Percentiles rank a stretch among this genome's conserved stretches.
phyloP scores from a whole-genome alignment of 2,797 vertebrate species.

The Microctenopoma lineatum region DNA sequence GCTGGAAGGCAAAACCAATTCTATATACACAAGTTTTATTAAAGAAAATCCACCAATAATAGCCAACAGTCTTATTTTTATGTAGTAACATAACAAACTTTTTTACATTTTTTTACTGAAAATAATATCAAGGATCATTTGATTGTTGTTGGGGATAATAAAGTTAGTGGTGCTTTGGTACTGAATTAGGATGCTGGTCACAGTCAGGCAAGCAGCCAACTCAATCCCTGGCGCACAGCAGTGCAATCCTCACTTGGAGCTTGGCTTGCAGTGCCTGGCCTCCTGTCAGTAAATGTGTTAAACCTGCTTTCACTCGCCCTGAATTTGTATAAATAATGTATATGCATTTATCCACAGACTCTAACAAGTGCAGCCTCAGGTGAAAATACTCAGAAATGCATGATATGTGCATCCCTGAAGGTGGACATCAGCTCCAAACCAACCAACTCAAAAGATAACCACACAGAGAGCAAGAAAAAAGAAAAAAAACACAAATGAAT shows the following conservation, averaged over 20 bases:
- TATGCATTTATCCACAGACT: slow-evolving; percentile 84
- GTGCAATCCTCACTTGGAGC: slow-evolving; percentile 71
- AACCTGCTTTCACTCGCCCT: slow-evolving; percentile 79
- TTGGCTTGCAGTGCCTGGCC: slow-evolving; percentile 75
- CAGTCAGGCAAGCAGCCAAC: slow-evolving; percentile 55
- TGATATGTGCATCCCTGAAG: slow-evolving; percentile 79
- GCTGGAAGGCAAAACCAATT: not conserved
- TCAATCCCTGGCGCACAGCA: slow-evolving; percentile 54
- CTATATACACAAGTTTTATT: slow-evolving; percentile 13
- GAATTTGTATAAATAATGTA: slow-evolving; percentile 86
- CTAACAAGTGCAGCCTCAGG: slow-evolving; percentile 84
- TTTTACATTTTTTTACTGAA: slow-evolving; percentile 4
- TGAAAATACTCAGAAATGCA: slow-evolving; percentile 84
- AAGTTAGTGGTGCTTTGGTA: slow-evolving; percentile 35
- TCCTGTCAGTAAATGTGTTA: slow-evolving; percentile 81
- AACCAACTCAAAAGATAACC: slow-evolving; percentile 75
- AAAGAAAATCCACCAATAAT: slow-evolving; percentile 4
- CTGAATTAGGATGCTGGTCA: slow-evolving; percentile 73
- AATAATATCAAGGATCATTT: slow-evolving; percentile 18
- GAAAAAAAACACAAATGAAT: slow-evolving; percentile 66
- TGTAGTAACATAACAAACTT: not conserved
- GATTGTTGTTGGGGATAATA: slow-evolving; percentile 38
- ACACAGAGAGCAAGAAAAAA: slow-evolving; percentile 65
- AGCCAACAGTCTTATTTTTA: slow-evolving; percentile 5
- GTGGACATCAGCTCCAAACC: slow-evolving; percentile 79